Evolutionary conservation across 2,888 invertebrate genomes (phyloP).

Genomic region (Eurytoma californica): DNA sequence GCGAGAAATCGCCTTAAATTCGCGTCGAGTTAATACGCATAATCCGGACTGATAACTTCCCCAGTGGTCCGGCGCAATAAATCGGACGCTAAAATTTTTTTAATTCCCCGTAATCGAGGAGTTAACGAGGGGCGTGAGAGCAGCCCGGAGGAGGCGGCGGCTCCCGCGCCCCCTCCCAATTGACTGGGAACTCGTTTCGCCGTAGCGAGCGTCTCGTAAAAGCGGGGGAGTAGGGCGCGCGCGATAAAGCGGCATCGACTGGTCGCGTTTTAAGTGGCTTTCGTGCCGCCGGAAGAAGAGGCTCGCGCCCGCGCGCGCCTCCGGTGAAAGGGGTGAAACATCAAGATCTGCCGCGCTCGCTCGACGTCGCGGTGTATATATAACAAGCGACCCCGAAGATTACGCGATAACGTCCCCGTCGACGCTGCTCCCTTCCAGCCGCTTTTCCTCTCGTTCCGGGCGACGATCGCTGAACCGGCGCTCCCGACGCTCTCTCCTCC

Average conservation of each 20-base stretch:
- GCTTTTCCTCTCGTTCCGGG: conserved; percentile 8
- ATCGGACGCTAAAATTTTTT: background rate
- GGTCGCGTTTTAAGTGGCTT: conserved; percentile 42
- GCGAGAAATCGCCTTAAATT: no score
- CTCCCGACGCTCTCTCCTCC: no score
- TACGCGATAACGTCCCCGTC: conserved; percentile 26
- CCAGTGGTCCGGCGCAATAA: no score
- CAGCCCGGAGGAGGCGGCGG: background rate
- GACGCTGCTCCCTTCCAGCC: background rate
- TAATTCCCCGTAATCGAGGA: conserved; percentile 6
- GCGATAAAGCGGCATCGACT: conserved; percentile 39
- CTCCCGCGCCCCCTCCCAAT: background rate
- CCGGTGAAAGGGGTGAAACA: conserved; percentile 24
- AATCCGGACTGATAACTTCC: no score
- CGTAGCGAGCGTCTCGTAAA: background rate
- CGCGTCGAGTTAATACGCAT: no score
- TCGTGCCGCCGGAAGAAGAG: conserved; percentile 13
- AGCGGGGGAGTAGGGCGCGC: background rate
- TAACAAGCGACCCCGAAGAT: conserved; percentile 26
- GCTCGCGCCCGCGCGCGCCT: background rate
- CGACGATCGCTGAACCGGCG: background rate
- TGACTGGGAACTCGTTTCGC: background rate
- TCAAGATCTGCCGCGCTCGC: conserved; percentile 32
- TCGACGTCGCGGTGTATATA: conserved; percentile 15
- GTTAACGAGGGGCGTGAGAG: no score